Base-by-base conservation (phyloP, 2,888 invertebrate genomes). In the Tholera decimalis region DNA sequence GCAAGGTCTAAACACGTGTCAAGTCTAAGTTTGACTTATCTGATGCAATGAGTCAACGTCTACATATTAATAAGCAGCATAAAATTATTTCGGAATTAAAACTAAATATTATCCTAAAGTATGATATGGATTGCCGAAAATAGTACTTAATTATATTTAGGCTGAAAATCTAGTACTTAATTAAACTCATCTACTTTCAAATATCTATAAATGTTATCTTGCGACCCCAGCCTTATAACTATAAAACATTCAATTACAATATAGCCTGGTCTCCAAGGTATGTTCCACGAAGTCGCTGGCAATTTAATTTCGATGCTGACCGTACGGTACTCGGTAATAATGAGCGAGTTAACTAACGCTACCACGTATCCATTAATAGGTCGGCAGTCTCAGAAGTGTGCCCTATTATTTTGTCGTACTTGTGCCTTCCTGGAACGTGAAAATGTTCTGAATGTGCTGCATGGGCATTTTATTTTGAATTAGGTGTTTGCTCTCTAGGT, bases 311-410 rank as follows among this genome's bases (percentile, higher is more conserved):
- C 54, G 41, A 53, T 72, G 64, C 79, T 75, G 68, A 73, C 79
- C 71, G 60, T 81, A 79, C 53, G 24, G 24, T 44, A 44, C 55
- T 55, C 44, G 41, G 74, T 51, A 64, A 79, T 83, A 85, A 84
- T 82, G 82, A 82, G 76, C 56, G 69, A 82, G 83, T 83, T 84
- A 83, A 83, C 76, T 64, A 70, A 54, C 63, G 47, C 73, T 71
- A 73, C 73, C 68, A 50, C 78, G 66, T 67, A 67, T 71, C 73
- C 73, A 83, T 82, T 83, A 83, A 71, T 77, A 64, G 82, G 83
- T 84, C 73, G 83, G 70, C 46, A 67, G 75, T 69, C 79, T 83
- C 74, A 82, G 79, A 81, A 83, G 80, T 83, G 78, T 58, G 72
- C 69, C 79, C 83, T 84, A 83, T 88, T 88, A 84, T 80, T 73